phyloP scores from a whole-genome alignment of 2,797 vertebrate species.

The Myoxocephalus aenaeus region DNA sequence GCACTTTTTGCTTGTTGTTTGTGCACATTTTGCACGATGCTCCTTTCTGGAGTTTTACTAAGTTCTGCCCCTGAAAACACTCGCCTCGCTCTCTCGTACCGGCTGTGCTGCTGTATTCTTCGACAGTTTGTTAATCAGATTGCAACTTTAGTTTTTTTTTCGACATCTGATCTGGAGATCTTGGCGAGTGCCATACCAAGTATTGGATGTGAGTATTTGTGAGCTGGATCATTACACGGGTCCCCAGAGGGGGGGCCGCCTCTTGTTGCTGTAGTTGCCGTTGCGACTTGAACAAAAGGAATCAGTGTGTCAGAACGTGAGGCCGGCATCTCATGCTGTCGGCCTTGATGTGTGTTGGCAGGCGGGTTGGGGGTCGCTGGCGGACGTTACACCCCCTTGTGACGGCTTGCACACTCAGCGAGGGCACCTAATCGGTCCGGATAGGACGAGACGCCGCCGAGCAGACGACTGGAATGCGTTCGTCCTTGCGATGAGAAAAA shows the following conservation, averaged over 20 bases:
- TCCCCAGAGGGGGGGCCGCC: too few species aligned
- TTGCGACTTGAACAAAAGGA: too few species aligned
- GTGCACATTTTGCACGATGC: constrained; percentile 11
- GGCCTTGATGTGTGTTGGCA: constrained; percentile 28
- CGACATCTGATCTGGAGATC: constrained; percentile 3
- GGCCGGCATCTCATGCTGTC: constrained; percentile 8
- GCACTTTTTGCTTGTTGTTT: neutral
- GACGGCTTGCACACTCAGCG: constrained; percentile 24
- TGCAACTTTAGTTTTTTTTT: constrained; percentile 3
- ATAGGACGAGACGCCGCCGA: constrained; percentile 39
- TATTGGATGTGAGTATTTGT: neutral
- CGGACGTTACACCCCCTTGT: constrained; percentile 8
- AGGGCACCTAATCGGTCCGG: constrained; percentile 34
- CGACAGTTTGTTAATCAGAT: constrained; percentile 16
- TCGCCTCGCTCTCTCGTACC: constrained; percentile 1
- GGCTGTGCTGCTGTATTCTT: neutral
- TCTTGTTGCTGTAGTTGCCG: neutral
- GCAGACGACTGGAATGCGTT: constrained; percentile 49
- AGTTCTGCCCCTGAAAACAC: constrained; percentile 2
- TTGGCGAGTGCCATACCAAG: neutral
- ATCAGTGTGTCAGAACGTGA: constrained; percentile 22
- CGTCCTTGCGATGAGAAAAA: constrained; percentile 35
- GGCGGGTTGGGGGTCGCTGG: constrained; percentile 8
- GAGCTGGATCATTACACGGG: too few species aligned
- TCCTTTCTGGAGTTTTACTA: constrained; percentile 5